Evolutionary conservation across 2,797 vertebrate genomes (phyloP).

Genomic region (Cirrhinus mrigala): DNA sequence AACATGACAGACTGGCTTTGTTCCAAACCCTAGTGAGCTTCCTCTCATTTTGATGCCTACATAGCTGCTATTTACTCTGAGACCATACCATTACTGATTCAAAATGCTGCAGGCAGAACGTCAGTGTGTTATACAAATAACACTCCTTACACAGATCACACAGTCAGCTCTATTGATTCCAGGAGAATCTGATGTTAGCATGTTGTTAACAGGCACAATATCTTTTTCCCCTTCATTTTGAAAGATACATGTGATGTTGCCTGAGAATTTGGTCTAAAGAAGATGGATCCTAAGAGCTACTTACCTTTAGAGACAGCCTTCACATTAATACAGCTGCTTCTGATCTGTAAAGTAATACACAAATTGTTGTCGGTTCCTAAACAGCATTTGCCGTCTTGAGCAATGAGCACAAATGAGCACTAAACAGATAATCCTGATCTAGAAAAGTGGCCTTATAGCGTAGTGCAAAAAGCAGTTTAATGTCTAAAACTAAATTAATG

Average conservation of each 20-base stretch:
- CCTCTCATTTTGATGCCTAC: background rate
- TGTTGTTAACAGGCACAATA: background rate
- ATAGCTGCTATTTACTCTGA: background rate
- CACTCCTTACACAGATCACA: background rate
- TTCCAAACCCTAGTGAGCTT: background rate
- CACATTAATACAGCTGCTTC: background rate
- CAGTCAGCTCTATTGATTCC: background rate
- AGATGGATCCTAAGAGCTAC: background rate
- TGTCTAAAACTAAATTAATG: background rate
- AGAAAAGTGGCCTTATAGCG: background rate
- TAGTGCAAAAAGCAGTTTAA: background rate
- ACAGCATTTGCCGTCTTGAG: background rate
- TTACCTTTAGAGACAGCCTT: background rate
- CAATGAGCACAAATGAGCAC: background rate
- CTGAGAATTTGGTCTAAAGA: background rate
- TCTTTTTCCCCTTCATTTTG: background rate
- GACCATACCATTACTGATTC: constrained; percentile 1
- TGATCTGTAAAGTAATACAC: background rate
- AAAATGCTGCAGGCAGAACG: background rate
- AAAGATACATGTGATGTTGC: background rate
- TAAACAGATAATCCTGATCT: background rate
- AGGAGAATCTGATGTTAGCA: background rate
- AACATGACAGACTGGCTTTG: background rate
- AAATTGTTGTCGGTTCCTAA: background rate
- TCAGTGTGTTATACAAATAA: constrained; percentile 2